phyloP scores from a whole-genome alignment of 2,113 vertebrate genomes.

The Anarhynchus alexandrinus region DNA sequence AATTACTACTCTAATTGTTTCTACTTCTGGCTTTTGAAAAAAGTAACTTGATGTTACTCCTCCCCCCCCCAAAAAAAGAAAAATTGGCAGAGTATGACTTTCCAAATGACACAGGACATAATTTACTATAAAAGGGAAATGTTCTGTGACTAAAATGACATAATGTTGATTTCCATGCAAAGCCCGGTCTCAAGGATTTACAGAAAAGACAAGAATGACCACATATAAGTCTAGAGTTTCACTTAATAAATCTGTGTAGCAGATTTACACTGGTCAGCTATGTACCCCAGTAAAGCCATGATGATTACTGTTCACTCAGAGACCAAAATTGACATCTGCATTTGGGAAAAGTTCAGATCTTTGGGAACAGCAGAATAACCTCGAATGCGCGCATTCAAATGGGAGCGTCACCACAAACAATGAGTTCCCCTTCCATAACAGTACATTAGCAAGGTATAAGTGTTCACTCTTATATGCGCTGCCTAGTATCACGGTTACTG shows the following conservation, averaged over 20 bases:
- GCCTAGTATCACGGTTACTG: neutral
- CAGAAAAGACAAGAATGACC: constrained; percentile 14
- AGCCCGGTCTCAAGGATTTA: constrained; percentile 21
- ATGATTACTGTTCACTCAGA: neutral
- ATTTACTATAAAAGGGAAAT: constrained; percentile 37
- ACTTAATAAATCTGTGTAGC: neutral
- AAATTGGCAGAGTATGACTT: neutral
- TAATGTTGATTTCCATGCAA: constrained; percentile 25
- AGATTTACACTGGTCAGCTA: neutral
- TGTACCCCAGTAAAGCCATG: neutral
- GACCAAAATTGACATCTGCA: neutral
- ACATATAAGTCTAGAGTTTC: neutral
- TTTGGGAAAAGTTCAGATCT: neutral
- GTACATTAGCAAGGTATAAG: neutral
- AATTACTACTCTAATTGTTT: neutral
- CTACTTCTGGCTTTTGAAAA: neutral
- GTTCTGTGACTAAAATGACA: constrained; percentile 45
- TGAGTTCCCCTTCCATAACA: neutral
- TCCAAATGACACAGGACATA: neutral
- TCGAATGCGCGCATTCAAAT: neutral
- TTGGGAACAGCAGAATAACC: neutral
- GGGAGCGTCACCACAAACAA: neutral
- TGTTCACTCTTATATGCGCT: accelerated
- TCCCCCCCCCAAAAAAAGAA: neutral
- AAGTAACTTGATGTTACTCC: neutral